Conservation (phyloP, 1,140 invertebrate genomes). For the Lordiphosa stackelbergi region DNA sequence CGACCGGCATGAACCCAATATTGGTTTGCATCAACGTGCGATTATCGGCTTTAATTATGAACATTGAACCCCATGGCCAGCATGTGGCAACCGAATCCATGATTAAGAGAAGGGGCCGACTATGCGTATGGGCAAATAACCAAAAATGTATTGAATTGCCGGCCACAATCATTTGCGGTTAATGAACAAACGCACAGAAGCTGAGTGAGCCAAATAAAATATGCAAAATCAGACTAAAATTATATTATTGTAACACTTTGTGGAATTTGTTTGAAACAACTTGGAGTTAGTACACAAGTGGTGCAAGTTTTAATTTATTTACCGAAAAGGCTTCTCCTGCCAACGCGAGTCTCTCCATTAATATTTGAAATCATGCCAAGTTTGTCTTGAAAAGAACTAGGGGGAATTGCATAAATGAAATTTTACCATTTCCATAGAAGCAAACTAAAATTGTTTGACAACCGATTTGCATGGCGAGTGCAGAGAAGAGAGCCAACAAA, state of each 20-base stretch:
- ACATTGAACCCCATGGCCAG: conserved; percentile 1
- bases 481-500: conserved; percentile 17
- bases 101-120: background rate
- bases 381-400: conserved; percentile 3
- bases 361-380: conserved; percentile 12
- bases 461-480: conserved; percentile 37
- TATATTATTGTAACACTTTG: background rate
- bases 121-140: conserved; percentile 25
- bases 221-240: background rate
- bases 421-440: conserved; percentile 30
- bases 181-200: conserved; percentile 18
- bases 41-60: conserved; percentile 61
- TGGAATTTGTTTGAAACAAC: background rate
- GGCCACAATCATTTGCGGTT: conserved; percentile 46
- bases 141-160: conserved; percentile 52
- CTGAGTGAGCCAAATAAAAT: background rate
- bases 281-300: background rate
- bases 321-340: background rate
- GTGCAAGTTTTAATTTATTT: background rate
- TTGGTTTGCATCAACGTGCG: conserved; percentile 24
- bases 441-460: conserved; percentile 41
- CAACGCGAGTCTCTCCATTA: background rate
- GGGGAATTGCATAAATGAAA: conserved; percentile 22
- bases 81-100: background rate
- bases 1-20: background rate